Base-by-base conservation (phyloP, 2,888 invertebrate species). In the Anagyrus pseudococci region DNA sequence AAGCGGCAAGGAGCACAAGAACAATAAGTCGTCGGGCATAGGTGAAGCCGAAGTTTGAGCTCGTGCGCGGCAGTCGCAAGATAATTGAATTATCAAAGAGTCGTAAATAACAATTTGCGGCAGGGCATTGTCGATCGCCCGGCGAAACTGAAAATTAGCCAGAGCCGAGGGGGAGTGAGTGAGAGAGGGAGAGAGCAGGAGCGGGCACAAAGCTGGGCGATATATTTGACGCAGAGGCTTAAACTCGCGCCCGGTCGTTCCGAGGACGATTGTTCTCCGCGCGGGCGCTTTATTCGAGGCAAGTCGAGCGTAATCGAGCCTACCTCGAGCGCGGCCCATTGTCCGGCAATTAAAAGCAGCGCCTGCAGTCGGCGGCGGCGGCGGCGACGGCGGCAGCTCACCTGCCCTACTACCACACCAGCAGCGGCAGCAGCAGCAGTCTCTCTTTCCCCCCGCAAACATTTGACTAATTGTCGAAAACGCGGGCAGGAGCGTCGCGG, bases 311-410 rank as follows among this genome's bases (percentile, higher is more conserved):
- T 72, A 66, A 76, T 67, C 74, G 73, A 75, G 71, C 58, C 26
- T 48, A 52, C 66, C 2, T 48, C 50, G 37, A 29, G 54, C 52
- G 50, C 37, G 43, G 15, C 55, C 59, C 70, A 75, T 80, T 80
- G 79, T 80, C 66, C 69, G 61, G 76, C 76, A 80, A 80, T 80
- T 80, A 80, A 80, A 79, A 76, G 75, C 75, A 71, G 70, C 74
- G 71, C 68, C 68, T 64, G n/a, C n/a, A n/a, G n/a, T n/a, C n/a
- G n/a, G n/a, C n/a, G n/a, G n/a, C n/a, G n/a, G n/a, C n/a, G n/a
- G n/a, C n/a, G n/a, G n/a, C n/a, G n/a, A n/a, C n/a, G n/a, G n/a
- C n/a, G n/a, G n/a, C 68, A 47, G 75, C 72, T 72, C 78, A 79
- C 79, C 78, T 79, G 79, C 78, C 68, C 62, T 69, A 69, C 72